These are phyloP conservation scores for Oligia latruncula DNA, from an alignment of 2,888 invertebrate species.

Conservation along the genomic window DNA sequence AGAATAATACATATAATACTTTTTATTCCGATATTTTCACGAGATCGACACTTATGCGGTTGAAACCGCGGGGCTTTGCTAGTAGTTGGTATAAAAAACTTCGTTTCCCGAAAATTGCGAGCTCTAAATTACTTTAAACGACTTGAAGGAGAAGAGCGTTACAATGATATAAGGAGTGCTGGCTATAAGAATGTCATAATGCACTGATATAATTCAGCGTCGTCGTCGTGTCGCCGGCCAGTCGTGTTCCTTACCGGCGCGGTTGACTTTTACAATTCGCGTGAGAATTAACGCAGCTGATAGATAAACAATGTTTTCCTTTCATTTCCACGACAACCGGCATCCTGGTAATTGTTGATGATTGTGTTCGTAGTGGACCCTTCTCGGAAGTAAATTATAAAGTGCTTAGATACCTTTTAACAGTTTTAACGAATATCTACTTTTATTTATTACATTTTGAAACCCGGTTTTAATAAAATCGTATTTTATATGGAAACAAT, in stretches of 20 bases:
- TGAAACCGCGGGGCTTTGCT: background rate
- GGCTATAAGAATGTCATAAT: constrained; percentile 45
- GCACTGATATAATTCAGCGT: constrained; percentile 40
- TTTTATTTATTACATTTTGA: background rate
- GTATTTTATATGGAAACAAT: background rate
- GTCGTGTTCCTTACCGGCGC: constrained; percentile 16
- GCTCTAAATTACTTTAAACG: constrained; percentile 47
- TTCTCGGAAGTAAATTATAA: constrained; percentile 36
- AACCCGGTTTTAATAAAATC: background rate
- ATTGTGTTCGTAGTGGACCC: constrained; percentile 35
- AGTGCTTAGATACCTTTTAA: constrained; percentile 10
- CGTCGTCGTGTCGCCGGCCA: constrained; percentile 23
- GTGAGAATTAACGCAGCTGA: constrained; percentile 61
- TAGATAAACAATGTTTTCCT: constrained; percentile 52
- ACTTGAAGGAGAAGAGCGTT: constrained; percentile 35
- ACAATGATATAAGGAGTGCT: constrained; percentile 47
- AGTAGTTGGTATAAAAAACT: constrained; percentile 11
- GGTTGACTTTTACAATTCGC: constrained; percentile 53
- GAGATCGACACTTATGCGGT: no score
- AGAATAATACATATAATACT: no score
- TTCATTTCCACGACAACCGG: constrained; percentile 42
- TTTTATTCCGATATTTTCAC: no score
- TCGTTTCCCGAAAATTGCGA: constrained; percentile 24
- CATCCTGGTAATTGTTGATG: constrained; percentile 43
- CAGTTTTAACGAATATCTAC: background rate